Percentiles rank a stretch among this genome's conserved stretches.
Evolutionary conservation across 2,113 vertebrate species (phyloP).

Genomic region (Leucopsar rothschildi): DNA sequence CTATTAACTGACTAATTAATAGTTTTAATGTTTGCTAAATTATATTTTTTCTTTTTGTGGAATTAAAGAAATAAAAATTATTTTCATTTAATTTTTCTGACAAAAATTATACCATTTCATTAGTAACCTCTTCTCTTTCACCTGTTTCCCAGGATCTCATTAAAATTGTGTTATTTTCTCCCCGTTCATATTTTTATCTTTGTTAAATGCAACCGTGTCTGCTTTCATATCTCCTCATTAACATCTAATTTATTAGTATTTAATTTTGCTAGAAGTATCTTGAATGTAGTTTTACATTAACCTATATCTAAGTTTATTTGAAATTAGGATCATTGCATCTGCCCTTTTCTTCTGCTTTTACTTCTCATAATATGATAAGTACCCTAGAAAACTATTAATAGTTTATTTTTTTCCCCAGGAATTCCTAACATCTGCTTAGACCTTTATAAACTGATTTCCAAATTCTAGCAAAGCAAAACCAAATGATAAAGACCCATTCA

Average conservation of each 20-base stretch:
- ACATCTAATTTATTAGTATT: background rate
- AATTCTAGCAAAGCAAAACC: background rate
- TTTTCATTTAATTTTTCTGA: background rate
- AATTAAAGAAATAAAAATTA: background rate
- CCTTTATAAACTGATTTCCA: background rate
- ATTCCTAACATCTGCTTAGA: background rate
- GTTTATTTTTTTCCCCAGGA: background rate
- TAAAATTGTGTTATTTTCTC: background rate
- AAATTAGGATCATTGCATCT: background rate
- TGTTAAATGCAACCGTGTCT: background rate
- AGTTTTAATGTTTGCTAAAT: background rate
- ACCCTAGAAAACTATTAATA: background rate
- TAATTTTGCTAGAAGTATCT: background rate
- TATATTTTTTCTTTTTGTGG: background rate
- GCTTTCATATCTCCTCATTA: background rate
- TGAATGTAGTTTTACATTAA: background rate
- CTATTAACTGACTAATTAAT: background rate
- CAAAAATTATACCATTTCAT: background rate
- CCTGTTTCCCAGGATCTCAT: background rate
- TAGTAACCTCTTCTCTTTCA: background rate
- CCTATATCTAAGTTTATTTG: background rate
- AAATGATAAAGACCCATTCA: background rate
- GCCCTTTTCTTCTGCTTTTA: background rate
- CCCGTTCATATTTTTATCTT: background rate
- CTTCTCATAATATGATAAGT: background rate